Evolutionary conservation across 1,140 invertebrate species (phyloP).

Genomic region (Pissodes strobi): DNA sequence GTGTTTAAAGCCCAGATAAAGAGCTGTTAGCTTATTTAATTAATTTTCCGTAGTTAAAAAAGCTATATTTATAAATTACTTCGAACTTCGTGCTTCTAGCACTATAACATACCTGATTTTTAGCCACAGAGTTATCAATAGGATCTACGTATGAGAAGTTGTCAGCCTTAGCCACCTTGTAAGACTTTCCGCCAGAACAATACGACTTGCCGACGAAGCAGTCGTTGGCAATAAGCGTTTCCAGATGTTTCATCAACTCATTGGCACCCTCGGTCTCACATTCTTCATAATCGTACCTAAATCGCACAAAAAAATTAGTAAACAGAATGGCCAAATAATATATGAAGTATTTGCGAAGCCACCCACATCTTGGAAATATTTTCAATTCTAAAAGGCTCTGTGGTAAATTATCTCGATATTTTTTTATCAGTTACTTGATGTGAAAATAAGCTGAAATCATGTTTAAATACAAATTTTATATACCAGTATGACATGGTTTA

Average conservation of each 20-base stretch:
- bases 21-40: neutral
- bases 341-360: no score
- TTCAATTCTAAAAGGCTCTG: no score
- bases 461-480: no score
- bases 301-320: constrained; percentile 14
- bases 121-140: constrained; percentile 87
- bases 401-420: neutral
- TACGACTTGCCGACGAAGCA: constrained; percentile 71
- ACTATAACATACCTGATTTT: constrained; percentile 74
- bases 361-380: no score
- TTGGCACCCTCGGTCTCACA: constrained; percentile 84
- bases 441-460: no score
- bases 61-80: neutral
- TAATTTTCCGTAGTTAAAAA: no score
- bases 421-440: no score
- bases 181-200: constrained; percentile 67
- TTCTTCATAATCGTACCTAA: constrained; percentile 96
- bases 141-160: constrained; percentile 95
- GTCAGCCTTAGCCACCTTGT: constrained; percentile 77
- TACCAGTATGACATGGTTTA: no score
- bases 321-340: neutral
- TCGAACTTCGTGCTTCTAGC: neutral
- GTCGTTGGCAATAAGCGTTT: constrained; percentile 66
- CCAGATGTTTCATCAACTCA: constrained; percentile 82
- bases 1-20: neutral